Evolutionary conservation across 2,113 vertebrate genomes (phyloP).

Genomic region (Lepus timidus): DNA sequence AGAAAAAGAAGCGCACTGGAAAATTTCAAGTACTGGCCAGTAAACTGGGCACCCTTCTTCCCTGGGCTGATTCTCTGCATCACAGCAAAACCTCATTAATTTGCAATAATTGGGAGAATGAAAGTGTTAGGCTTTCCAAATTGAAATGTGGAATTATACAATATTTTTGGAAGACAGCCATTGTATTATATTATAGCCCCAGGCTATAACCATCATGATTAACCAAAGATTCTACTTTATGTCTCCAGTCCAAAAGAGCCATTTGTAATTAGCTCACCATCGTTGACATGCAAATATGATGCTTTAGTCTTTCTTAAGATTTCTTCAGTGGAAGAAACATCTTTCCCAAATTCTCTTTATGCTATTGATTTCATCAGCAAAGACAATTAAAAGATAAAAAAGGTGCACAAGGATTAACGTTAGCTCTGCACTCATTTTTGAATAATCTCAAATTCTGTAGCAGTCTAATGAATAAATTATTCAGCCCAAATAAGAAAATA

Average conservation of each 20-base stretch:
- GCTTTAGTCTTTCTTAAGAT: neutral
- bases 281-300: constrained; percentile 50
- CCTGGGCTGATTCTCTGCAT: neutral
- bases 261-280: constrained; percentile 56
- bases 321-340: constrained; percentile 29
- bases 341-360: neutral
- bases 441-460: constrained; percentile 28
- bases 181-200: constrained; percentile 37
- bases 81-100: constrained; percentile 62
- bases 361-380: neutral
- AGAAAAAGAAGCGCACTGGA: neutral
- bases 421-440: neutral
- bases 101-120: constrained; percentile 63
- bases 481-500: neutral
- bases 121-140: constrained; percentile 41
- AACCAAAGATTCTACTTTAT: constrained; percentile 58
- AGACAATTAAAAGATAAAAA: constrained; percentile 61
- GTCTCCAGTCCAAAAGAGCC: constrained; percentile 42
- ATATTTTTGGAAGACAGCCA: constrained; percentile 68
- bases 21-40: neutral
- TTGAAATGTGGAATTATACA: constrained; percentile 63
- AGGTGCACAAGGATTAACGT: constrained; percentile 5
- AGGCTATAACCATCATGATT: constrained; percentile 42
- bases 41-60: constrained; percentile 26
- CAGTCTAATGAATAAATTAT: neutral